A percentile compares a stretch with the other conserved stretches of the same genome.
Evolutionary conservation across 2,113 vertebrate species (phyloP).

Genomic region (Gopherus evgoodei): DNA sequence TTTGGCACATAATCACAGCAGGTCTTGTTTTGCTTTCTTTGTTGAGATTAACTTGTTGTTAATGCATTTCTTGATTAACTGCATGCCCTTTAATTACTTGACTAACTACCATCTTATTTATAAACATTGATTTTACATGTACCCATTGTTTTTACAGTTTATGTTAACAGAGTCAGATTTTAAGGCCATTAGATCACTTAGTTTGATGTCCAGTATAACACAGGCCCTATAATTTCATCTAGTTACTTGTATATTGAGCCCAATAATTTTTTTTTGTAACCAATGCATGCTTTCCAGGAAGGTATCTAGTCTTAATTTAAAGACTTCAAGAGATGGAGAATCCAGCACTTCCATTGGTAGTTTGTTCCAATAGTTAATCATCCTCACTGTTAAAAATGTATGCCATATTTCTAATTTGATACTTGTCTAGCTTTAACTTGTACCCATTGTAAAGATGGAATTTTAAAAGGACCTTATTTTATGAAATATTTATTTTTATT

Average conservation of each 20-base stretch:
- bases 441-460: background rate
- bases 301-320: background rate
- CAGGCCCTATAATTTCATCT: fast-evolving
- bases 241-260: background rate
- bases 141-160: background rate
- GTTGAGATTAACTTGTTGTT: background rate
- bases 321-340: background rate
- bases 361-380: background rate
- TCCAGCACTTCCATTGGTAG: background rate
- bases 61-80: fast-evolving
- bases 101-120: background rate
- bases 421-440: background rate
- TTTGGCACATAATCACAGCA: background rate
- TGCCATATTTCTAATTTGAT: background rate
- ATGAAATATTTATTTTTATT: background rate
- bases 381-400: background rate
- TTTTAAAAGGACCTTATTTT: background rate
- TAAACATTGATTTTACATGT: background rate
- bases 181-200: background rate
- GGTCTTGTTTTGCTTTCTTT: background rate
- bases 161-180: background rate
- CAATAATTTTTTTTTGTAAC: fast-evolving
- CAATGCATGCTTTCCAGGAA: background rate
- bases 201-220: background rate
- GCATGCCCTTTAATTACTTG: background rate